Percentiles rank a stretch among this genome's conserved stretches.
Evolutionary conservation across 2,113 vertebrate genomes (phyloP).

Genomic region (Protomyctophum bolini): DNA sequence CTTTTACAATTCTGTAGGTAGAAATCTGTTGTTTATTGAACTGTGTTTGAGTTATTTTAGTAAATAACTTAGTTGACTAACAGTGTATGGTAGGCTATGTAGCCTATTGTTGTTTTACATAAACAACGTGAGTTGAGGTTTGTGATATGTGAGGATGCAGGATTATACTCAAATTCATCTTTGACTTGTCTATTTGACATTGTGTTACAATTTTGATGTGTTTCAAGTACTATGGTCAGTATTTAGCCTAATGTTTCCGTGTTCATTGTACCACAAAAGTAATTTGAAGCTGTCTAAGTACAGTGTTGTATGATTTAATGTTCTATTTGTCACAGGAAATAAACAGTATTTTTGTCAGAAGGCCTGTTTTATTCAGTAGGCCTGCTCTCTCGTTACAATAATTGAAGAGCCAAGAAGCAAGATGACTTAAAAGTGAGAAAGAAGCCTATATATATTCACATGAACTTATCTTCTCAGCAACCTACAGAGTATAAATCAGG

Average conservation of each 20-base stretch:
- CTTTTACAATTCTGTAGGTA: neutral
- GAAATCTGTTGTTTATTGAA: slow-evolving; percentile 27
- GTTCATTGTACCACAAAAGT: neutral
- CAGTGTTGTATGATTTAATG: neutral
- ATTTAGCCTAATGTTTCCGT: slow-evolving; percentile 4
- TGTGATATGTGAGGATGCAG: slow-evolving; percentile 9
- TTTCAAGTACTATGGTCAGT: neutral
- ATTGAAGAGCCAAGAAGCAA: neutral
- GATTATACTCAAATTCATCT: neutral
- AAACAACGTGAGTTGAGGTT: neutral
- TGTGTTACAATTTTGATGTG: slow-evolving; percentile 1
- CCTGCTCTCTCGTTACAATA: neutral
- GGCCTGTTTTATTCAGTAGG: neutral
- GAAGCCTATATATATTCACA: neutral
- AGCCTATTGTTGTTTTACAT: slow-evolving; percentile 24
- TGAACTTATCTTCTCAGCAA: too few species aligned
- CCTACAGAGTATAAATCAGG: too few species aligned
- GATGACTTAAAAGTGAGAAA: slow-evolving; percentile 1
- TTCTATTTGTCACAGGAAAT: neutral
- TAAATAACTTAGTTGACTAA: slow-evolving; percentile 39
- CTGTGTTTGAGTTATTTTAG: neutral
- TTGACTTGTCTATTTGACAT: neutral
- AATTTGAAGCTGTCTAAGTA: neutral
- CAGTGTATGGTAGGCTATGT: neutral
- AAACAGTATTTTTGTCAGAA: slow-evolving; percentile 22